Base-by-base conservation (phyloP, 2,797 vertebrate species). In the Ficedula albicollis region DNA sequence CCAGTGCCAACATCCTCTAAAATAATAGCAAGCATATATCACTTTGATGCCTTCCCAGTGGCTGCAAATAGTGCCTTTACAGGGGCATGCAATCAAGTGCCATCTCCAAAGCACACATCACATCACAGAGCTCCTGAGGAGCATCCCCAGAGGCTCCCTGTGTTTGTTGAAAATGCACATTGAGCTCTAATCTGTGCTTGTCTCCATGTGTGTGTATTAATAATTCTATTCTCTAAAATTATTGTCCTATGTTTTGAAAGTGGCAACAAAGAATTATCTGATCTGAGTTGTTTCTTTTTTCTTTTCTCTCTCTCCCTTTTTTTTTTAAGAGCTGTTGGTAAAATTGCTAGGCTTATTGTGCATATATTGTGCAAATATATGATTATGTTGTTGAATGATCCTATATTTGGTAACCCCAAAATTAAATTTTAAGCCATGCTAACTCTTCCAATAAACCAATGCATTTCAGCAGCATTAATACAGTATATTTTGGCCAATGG, bases 151-250 rank as follows among this genome's bases (percentile, higher is more conserved):
- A 49, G 90, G 29, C 30, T 55, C 11, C 43, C 36, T 60, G 22
- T 20, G 20, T 66, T 81, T 43, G 26, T 55, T 78, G 32, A 20
- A 66, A 13, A 3, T 23, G 38, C 11, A 23, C 2, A 0, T 13
- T 39, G 44, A 68, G 38, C 30, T 86, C 21, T 51, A 27, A 48
- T 68, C 54, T 39, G 2, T 58, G 21, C 67, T 55, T 58, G 8
- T 19, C 34, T 70, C 44, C 0, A 0, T 3, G 0, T 15, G 5
- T 56, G 5, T 25, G 15, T 55, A 26, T 44, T 68, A 55, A 8
- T 58, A 64, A 56, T 48, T 59, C 12, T 15, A 21, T 46, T 29
- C 41, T 15, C 15, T 60, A 63, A 52, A 80, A 83, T 83, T 70
- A 36, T 46, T 56, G 39, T 44, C 6, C 1, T 34, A 0, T 26